A percentile compares a stretch with the other conserved stretches of the same genome.
phyloP scores from a whole-genome alignment of 2,113 vertebrate genomes.

The Crotalus viridis region DNA sequence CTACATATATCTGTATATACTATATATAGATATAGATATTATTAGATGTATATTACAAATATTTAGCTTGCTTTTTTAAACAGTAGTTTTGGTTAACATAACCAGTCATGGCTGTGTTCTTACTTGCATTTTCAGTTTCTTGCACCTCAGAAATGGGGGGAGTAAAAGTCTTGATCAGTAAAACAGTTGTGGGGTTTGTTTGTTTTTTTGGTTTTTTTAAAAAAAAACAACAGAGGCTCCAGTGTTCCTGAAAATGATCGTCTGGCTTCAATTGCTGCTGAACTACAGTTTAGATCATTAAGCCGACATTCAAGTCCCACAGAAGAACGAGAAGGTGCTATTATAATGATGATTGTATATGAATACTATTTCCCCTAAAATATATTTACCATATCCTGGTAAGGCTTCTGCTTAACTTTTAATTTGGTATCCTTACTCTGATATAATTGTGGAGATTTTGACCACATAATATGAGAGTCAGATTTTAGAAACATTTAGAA shows the following conservation, averaged over 20 bases:
- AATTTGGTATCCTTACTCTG: not conserved
- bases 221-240: constrained; percentile 77
- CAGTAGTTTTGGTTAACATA: constrained; percentile 12
- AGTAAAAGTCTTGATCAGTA: constrained; percentile 32
- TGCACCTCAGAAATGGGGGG: constrained; percentile 4
- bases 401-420: not conserved
- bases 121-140: constrained; percentile 27
- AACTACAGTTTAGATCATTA: constrained; percentile 91
- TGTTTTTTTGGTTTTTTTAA: constrained; percentile 1
- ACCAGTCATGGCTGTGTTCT: not conserved
- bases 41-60: not conserved
- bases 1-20: too few relatives aligned
- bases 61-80: not conserved
- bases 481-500: not conserved
- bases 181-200: constrained; percentile 6
- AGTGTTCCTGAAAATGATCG: constrained; percentile 93
- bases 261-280: constrained; percentile 88
- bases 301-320: constrained; percentile 98
- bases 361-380: constrained; percentile 4
- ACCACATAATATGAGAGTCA: not conserved
- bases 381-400: not conserved
- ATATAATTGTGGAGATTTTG: not conserved
- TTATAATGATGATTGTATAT: not conserved
- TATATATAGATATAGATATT: too few relatives aligned
- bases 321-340: constrained; percentile 89